phyloP scores from a whole-genome alignment of 92 coral and sea anemone species.

The Paragorgia papillata region DNA sequence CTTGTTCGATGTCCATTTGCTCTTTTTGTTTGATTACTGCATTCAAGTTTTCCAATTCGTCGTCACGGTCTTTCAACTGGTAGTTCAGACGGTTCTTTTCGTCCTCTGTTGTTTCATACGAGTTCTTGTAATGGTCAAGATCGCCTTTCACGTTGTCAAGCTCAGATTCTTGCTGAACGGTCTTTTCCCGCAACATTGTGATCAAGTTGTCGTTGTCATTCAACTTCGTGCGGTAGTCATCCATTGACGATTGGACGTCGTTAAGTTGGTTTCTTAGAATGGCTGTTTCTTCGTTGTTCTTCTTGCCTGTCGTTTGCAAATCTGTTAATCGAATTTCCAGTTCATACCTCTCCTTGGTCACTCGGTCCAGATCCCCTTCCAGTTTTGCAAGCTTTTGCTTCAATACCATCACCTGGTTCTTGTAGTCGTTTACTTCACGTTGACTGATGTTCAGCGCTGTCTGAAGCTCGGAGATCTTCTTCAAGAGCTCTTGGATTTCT shows the following conservation, averaged over 20 bases:
- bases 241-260: constrained; percentile 81
- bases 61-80: constrained; percentile 67
- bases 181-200: constrained; percentile 76
- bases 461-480: constrained; percentile 85
- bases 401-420: constrained; percentile 74
- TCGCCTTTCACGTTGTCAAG: constrained; percentile 78
- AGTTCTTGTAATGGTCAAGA: constrained; percentile 64
- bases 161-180: constrained; percentile 70
- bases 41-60: constrained; percentile 71
- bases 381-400: constrained; percentile 70
- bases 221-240: constrained; percentile 73
- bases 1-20: constrained; percentile 74
- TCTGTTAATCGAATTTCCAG: constrained; percentile 66
- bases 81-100: constrained; percentile 79
- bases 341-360: constrained; percentile 64
- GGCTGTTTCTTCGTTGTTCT: constrained; percentile 70
- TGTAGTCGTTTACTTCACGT: constrained; percentile 75
- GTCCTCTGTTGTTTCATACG: constrained; percentile 73
- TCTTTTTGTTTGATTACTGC: constrained; percentile 74
- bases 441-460: constrained; percentile 81
- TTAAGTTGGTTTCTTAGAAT: constrained; percentile 80
- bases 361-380: constrained; percentile 74
- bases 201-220: constrained; percentile 83
- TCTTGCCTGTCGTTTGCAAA: constrained; percentile 65
- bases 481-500: constrained; percentile 81